phyloP scores from a whole-genome alignment of 2,113 vertebrate species.

The Elephas maximus region DNA sequence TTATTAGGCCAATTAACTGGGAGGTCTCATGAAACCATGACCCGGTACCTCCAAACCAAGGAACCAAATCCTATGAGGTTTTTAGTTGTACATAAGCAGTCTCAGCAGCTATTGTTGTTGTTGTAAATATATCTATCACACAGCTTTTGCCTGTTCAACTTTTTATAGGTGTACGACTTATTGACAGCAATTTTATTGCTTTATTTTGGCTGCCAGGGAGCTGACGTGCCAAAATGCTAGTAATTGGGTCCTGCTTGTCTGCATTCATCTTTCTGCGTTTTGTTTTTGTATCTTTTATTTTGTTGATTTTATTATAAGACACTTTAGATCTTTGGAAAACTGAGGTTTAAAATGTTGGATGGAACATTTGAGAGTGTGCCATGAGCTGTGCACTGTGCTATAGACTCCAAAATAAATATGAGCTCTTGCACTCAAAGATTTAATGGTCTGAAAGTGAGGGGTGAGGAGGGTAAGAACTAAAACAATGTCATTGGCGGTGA shows the following conservation, averaged over 20 bases:
- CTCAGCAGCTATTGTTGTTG: too few species aligned
- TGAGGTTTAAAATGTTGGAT: background rate
- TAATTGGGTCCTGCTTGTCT: background rate
- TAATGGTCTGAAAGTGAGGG: conserved; percentile 13
- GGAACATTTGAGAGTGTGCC: conserved; percentile 1
- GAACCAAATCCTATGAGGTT: too few species aligned
- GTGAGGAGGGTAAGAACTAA: background rate
- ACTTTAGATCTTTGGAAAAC: conserved; percentile 20
- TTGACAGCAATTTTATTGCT: background rate
- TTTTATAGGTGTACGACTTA: too few species aligned
- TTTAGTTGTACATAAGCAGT: too few species aligned
- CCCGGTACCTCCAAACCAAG: too few species aligned
- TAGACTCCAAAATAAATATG: background rate
- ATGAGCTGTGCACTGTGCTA: background rate
- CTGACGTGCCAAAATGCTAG: background rate
- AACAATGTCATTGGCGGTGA: background rate
- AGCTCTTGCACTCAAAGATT: background rate
- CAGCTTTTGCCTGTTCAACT: too few species aligned
- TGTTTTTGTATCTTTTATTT: conserved; percentile 13
- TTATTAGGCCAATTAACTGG: too few species aligned
- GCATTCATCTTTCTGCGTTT: background rate
- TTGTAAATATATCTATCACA: too few species aligned
- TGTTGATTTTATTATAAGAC: conserved; percentile 34
- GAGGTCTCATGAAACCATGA: too few species aligned
- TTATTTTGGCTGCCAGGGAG: background rate